Base-by-base conservation (phyloP, 2,797 vertebrate genomes). In the Dicrostonyx torquatus region DNA sequence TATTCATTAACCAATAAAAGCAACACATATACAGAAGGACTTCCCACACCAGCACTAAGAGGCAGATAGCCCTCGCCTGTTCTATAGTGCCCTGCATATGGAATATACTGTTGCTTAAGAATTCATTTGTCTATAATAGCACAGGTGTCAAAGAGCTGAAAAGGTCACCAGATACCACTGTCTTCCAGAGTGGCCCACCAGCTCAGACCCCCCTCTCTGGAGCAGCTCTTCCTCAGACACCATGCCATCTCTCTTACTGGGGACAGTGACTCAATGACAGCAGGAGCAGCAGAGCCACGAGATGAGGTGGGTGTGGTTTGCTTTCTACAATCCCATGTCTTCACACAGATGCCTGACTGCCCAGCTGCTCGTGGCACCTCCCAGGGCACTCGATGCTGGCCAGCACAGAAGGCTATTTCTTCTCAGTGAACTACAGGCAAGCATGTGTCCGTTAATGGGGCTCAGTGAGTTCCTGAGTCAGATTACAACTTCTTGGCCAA, bases 141-240 rank as follows among this genome's bases (percentile, higher is more conserved):
- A 70, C 0, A 43, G 5, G 80, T 72, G 37, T 75, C 73, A 88
- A 82, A 55, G 29, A 88, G 50, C 55, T 93, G 85, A 73, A 31
- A 37, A 88, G 53, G 22, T 95, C 31, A 95, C 55, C 66, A 87
- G 31, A 70, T 5, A 68, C 48, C n/a, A 20, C 68, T 93, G 24
- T 91, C 73, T 96, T 95, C 53, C 87, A 97, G 89, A 90, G 66
- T 55, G 91, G 86, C 66, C 60, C 55, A 60, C 60, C 82, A 60
- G 78, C 2, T 94, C 78, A 73, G 95, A 90, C 75, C 73, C 88
- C 29, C 82, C 75, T 92, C 82, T n/a, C 40, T 73, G 89, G 77
- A 86, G 64, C 87, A 92, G 40, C 40, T 89, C 62, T 29, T 82
- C 75, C 53, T 73, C 78, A 78, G 43, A 94, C 55, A 78, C n/a